phyloP scores from a whole-genome alignment of 2,888 invertebrate species.

The Pristionchus japonicus region DNA sequence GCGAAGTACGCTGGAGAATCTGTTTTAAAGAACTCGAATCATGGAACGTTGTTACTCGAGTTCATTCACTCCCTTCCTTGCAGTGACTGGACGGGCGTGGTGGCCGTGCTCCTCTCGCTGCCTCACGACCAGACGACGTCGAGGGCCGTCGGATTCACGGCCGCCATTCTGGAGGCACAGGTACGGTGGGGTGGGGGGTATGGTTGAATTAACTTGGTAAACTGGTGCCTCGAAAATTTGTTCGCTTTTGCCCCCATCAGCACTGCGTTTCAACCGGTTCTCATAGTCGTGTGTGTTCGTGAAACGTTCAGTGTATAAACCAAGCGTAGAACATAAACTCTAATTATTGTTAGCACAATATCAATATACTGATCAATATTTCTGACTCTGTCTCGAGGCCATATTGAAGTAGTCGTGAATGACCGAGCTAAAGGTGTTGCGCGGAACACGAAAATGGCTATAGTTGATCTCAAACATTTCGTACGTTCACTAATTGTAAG shows the following conservation, averaged over 20 bases:
- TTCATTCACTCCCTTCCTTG: not conserved
- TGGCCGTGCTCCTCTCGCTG: conserved; percentile 15
- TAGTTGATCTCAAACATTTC: too few relatives aligned
- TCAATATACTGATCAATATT: too few relatives aligned
- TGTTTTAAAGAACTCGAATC: too few relatives aligned
- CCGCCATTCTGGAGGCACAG: conserved; percentile 10
- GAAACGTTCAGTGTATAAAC: not conserved
- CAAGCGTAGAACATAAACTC: not conserved
- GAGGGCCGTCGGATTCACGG: conserved; percentile 30
- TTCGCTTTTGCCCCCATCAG: not conserved
- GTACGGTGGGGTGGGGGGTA: not conserved
- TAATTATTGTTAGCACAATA: too few relatives aligned
- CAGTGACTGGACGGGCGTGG: conserved; percentile 38
- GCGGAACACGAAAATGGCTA: too few relatives aligned
- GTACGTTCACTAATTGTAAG: too few relatives aligned
- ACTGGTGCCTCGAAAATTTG: not conserved
- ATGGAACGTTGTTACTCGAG: too few relatives aligned
- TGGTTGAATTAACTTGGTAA: not conserved
- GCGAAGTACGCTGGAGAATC: not conserved
- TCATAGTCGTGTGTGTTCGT: not conserved
- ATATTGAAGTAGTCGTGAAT: too few relatives aligned
- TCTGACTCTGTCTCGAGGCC: too few relatives aligned
- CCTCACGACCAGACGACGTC: not conserved
- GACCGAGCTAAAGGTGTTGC: too few relatives aligned
- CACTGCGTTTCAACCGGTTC: not conserved